A percentile compares a stretch with the other conserved stretches of the same genome.
These are phyloP conservation scores for Agelaius tricolor DNA, from an alignment of 2,113 vertebrate species.

Conservation along the genomic window DNA sequence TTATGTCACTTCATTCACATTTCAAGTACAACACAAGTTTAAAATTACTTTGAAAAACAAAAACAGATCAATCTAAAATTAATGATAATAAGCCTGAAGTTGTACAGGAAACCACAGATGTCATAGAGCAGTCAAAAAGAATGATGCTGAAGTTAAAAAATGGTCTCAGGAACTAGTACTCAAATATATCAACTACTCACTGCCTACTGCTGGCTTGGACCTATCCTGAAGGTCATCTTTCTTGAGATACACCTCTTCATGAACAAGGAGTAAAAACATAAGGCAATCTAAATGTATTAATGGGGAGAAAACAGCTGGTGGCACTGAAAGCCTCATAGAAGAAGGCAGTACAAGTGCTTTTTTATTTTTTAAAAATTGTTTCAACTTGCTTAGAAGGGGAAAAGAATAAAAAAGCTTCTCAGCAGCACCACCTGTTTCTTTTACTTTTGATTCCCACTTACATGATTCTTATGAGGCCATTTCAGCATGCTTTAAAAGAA, in stretches of 20 bases:
- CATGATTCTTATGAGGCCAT: neutral
- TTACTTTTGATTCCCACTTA: neutral
- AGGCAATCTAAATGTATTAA: neutral
- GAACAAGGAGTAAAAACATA: neutral
- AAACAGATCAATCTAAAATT: neutral
- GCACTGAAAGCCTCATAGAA: conserved; percentile 12
- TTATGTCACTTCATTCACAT: neutral
- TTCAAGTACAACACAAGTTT: neutral
- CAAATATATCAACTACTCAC: neutral
- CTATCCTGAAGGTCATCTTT: neutral
- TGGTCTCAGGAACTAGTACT: neutral
- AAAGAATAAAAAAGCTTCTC: neutral
- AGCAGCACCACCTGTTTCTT: conserved; percentile 8
- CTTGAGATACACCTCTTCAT: neutral
- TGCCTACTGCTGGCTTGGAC: neutral
- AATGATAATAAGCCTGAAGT: neutral
- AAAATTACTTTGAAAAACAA: neutral
- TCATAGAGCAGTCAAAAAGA: neutral
- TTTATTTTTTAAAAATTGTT: neutral
- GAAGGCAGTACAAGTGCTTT: neutral
- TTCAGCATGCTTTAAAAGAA: neutral
- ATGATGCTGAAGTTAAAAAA: neutral
- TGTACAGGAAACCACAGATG: neutral
- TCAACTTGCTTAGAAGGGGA: neutral
- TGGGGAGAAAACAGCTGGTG: conserved; percentile 17